Percentiles rank a stretch among this genome's conserved stretches.
Evolutionary conservation across 2,888 invertebrate species (phyloP).

Genomic region (Eristalis arbustorum): DNA sequence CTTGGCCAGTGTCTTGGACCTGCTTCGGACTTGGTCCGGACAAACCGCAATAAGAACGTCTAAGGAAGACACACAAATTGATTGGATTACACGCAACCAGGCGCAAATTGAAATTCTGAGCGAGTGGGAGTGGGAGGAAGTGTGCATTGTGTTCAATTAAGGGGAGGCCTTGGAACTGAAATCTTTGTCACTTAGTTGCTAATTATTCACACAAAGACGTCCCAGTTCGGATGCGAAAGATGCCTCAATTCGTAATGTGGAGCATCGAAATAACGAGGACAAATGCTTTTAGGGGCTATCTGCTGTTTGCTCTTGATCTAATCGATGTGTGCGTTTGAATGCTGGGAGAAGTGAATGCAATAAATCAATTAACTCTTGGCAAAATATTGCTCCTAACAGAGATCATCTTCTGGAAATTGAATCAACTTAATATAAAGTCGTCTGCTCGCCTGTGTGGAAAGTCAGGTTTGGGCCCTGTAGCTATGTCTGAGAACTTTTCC

Average conservation of each 20-base stretch:
- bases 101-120: slow-evolving; percentile 7
- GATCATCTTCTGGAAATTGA: background rate
- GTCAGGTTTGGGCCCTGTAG: too few relatives aligned
- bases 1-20: background rate
- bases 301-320: background rate
- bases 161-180: background rate
- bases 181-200: background rate
- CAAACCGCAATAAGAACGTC: background rate
- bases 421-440: background rate
- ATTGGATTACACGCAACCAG: slow-evolving; percentile 41
- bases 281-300: background rate
- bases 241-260: background rate
- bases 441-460: too few relatives aligned
- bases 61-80: slow-evolving; percentile 18
- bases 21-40: background rate
- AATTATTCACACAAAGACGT: background rate
- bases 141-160: background rate
- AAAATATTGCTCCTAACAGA: background rate
- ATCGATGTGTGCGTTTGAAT: background rate
- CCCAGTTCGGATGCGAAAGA: background rate
- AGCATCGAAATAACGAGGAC: background rate
- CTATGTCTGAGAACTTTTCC: too few relatives aligned
- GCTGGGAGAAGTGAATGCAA: background rate
- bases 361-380: background rate
- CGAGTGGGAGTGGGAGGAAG: background rate